A percentile compares a stretch with the other conserved stretches of the same genome.
phyloP scores from a whole-genome alignment of 1,140 invertebrate genomes.

The Lasioglossum albipes region DNA sequence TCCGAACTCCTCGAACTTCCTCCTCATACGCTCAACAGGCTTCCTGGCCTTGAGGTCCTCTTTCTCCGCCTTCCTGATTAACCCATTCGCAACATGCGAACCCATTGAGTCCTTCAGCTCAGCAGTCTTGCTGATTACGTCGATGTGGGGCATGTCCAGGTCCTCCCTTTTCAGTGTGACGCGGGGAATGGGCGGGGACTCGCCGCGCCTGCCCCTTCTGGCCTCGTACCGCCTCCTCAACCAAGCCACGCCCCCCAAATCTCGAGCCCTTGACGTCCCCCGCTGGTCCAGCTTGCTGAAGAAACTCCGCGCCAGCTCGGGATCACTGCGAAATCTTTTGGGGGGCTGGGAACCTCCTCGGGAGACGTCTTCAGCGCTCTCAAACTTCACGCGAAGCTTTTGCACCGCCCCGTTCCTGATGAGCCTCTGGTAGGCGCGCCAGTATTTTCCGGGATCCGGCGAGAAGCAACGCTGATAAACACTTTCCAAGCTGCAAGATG shows the following conservation, averaged over 20 bases:
- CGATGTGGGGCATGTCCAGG: slow-evolving; percentile 91
- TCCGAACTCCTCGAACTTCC: slow-evolving; percentile 83
- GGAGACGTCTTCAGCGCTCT: slow-evolving; percentile 82
- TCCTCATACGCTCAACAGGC: slow-evolving; percentile 84
- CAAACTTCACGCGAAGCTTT: slow-evolving; percentile 87
- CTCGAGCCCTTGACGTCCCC: slow-evolving; percentile 79
- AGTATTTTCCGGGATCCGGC: slow-evolving; percentile 85
- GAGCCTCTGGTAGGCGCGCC: slow-evolving; percentile 85
- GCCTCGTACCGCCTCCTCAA: slow-evolving; percentile 83
- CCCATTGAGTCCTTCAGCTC: slow-evolving; percentile 82
- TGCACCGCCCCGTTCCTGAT: slow-evolving; percentile 88
- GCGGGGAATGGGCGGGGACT: slow-evolving; percentile 83
- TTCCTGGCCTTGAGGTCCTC: slow-evolving; percentile 77
- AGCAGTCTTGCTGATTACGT: slow-evolving; percentile 92
- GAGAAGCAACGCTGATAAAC: slow-evolving; percentile 84
- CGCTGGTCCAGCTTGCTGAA: slow-evolving; percentile 77
- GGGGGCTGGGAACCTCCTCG: slow-evolving; percentile 71
- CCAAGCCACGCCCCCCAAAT: slow-evolving; percentile 83
- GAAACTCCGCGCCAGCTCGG: slow-evolving; percentile 84
- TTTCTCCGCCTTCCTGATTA: slow-evolving; percentile 68
- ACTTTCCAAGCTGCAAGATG: slow-evolving; percentile 83
- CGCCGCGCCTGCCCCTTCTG: slow-evolving; percentile 78
- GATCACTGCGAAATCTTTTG: slow-evolving; percentile 87
- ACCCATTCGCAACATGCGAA: slow-evolving; percentile 66
- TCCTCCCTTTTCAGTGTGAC: slow-evolving; percentile 84